Conservation (phyloP, 2,888 invertebrate species). For the Andrena dorsata region DNA sequence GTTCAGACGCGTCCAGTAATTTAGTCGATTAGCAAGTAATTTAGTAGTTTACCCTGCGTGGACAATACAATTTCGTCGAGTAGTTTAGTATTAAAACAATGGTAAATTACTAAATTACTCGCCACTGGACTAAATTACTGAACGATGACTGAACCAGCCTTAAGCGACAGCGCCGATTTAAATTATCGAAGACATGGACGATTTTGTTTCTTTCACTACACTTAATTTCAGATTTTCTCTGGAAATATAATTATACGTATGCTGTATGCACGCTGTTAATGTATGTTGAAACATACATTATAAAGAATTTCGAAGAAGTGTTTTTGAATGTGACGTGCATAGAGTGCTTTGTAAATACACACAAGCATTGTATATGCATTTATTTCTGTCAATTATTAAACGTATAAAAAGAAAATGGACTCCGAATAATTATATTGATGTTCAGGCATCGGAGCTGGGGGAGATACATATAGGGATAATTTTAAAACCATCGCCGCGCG, state of each 20-base stretch:
- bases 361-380: slow-evolving; percentile 34
- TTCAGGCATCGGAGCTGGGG: slow-evolving; percentile 10
- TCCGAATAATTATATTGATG: not conserved
- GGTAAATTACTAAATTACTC: too few relatives aligned
- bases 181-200: not conserved
- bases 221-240: slow-evolving; percentile 4
- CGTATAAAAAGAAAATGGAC: not conserved
- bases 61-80: too few relatives aligned
- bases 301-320: not conserved
- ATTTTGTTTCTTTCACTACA: not conserved
- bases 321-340: slow-evolving; percentile 8
- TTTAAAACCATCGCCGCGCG: slow-evolving; percentile 42
- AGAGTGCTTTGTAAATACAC: slow-evolving; percentile 17
- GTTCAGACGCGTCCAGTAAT: too few relatives aligned
- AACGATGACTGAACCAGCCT: too few relatives aligned
- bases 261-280: not conserved
- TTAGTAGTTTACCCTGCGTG: too few relatives aligned
- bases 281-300: not conserved
- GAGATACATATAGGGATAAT: slow-evolving; percentile 34
- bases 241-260: not conserved
- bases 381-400: slow-evolving; percentile 38
- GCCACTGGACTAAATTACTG: too few relatives aligned
- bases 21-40: too few relatives aligned
- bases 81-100: too few relatives aligned
- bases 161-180: too few relatives aligned